Evolutionary conservation across 2,888 invertebrate species (phyloP), one percentile per base, ranked within the genome.

Genomic region (Sturmia bella): DNA sequence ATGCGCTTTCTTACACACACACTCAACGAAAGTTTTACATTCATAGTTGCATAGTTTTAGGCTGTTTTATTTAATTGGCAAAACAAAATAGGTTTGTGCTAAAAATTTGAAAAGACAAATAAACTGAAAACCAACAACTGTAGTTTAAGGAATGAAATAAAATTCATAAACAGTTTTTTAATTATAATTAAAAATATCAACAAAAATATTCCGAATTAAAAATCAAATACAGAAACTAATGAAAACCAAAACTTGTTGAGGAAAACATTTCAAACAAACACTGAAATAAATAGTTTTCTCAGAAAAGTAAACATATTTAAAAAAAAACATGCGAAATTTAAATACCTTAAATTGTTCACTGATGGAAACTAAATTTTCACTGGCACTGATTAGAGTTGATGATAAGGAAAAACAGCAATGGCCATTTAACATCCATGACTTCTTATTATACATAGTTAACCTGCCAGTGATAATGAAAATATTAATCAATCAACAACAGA

Each of bases 21-120:
- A 3, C 15, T 52, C 4, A 50, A 54, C 32, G 39, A 68, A 45
- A 45, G 9, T 59, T 63, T 13, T 59, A 59, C 69, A 54, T 68
- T 76, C 77, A 81, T 50, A 73, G 69, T 77, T 74, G 81, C 77
- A 77, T 81, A 69, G 57, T 81, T 77, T 81, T 81, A 81, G 81
- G 81, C 81, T 69, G 72, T 77, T 76, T 48, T 68, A n/a, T 68
- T 75, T 50, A 12, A 41, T 41, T 27, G 41, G 2, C 63, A 48
- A 68, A 72, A 63, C 50, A 80, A 63, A 54, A 64, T 57, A 32
- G 48, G 27, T 70, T 63, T 50, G 50, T 39, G 50, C 54, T 56
- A 17, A n/a, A 50, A 24, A 32, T 13, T 19, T 39, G 52, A 27
- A 27, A 45, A 39, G 54, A 48, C n/a, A 77, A 48, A 17, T 11